Evolutionary conservation across 2,797 vertebrate species (phyloP).

Genomic region (Gymnothorax reevesii): DNA sequence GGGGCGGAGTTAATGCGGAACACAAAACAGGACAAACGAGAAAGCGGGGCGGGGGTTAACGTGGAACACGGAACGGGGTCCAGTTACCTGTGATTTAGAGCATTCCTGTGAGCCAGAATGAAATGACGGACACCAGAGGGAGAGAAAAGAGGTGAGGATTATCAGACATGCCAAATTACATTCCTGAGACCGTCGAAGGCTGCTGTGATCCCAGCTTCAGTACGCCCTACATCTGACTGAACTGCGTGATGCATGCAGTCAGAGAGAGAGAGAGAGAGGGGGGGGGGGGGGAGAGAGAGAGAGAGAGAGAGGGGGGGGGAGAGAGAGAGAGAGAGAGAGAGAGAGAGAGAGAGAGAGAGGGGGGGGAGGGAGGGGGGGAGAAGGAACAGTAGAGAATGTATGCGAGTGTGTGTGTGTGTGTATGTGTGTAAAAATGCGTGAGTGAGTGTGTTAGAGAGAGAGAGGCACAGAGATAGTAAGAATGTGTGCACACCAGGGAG

Average conservation of each 20-base stretch:
- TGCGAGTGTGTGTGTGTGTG: neutral
- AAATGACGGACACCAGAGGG: conserved; percentile 81
- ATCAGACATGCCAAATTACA: conserved; percentile 75
- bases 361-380: neutral
- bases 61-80: conserved; percentile 66
- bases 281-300: neutral
- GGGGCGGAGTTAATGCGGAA: neutral
- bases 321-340: neutral
- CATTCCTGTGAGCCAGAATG: conserved; percentile 84
- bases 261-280: neutral
- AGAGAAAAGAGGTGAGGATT: conserved; percentile 77
- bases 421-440: neutral
- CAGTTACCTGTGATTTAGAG: conserved; percentile 85
- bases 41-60: conserved; percentile 48
- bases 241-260: conserved; percentile 47
- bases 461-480: neutral
- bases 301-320: neutral
- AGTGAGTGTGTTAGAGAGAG: neutral
- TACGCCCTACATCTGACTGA: conserved; percentile 4
- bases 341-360: neutral
- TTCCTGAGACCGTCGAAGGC: conserved; percentile 62
- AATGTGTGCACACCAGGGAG: neutral
- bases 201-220: conserved; percentile 55
- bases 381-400: neutral
- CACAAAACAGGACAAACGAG: neutral